These are phyloP conservation scores for Alethe castanea DNA, from an alignment of 2,113 vertebrate genomes.

Conservation along the genomic window DNA sequence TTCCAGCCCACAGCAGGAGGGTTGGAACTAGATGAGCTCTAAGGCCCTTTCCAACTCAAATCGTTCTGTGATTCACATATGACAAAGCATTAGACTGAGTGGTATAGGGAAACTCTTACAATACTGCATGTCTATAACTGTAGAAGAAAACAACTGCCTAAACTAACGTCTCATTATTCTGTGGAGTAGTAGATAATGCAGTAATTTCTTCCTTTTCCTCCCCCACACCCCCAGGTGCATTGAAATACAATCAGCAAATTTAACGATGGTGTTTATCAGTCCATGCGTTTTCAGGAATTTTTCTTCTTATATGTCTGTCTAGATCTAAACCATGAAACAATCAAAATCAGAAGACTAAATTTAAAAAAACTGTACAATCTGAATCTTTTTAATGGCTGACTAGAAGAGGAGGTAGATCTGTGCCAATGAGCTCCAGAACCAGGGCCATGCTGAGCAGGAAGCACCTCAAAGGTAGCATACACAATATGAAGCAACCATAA, in stretches of 20 bases:
- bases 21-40: background rate
- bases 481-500: background rate
- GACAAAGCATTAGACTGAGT: background rate
- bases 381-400: background rate
- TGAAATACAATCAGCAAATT: background rate
- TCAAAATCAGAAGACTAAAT: background rate
- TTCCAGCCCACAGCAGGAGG: background rate
- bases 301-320: background rate
- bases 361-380: background rate
- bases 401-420: background rate
- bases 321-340: background rate
- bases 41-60: background rate
- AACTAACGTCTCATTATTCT: background rate
- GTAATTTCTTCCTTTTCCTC: background rate
- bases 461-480: background rate
- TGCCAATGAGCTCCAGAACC: background rate
- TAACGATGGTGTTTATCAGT: background rate
- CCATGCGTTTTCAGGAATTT: background rate
- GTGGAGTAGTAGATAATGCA: background rate
- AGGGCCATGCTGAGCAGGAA: constrained; percentile 12
- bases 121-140: background rate
- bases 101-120: background rate
- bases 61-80: background rate
- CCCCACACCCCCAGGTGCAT: accelerated
- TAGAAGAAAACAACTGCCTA: background rate